phyloP scores from a whole-genome alignment of 1,140 invertebrate species.

The Aphelinus certus region DNA sequence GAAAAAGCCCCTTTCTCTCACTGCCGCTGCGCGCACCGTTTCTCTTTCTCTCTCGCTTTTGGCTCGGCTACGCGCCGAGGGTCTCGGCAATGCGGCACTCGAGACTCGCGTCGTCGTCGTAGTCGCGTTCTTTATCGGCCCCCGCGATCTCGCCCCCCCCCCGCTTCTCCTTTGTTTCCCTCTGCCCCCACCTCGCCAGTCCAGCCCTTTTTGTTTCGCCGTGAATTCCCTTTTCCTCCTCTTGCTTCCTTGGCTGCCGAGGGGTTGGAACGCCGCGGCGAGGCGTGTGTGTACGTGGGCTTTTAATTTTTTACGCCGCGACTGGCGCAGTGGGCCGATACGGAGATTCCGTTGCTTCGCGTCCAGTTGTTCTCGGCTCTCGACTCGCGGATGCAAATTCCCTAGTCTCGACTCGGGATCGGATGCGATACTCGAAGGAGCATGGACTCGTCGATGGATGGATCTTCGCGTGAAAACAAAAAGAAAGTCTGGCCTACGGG shows the following conservation, averaged over 20 bases:
- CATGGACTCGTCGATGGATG: too few relatives aligned
- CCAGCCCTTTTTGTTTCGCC: conserved; percentile 23
- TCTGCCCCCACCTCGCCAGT: conserved; percentile 40
- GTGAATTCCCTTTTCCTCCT: conserved; percentile 30
- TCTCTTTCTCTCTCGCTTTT: conserved; percentile 16
- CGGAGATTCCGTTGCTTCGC: background rate
- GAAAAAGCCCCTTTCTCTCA: conserved; percentile 12
- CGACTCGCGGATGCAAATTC: too few relatives aligned
- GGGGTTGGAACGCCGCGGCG: too few relatives aligned
- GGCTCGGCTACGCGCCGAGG: conserved; percentile 27
- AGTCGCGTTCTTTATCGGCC: conserved; percentile 30
- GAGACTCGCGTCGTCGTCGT: conserved; percentile 51
- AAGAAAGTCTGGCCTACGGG: too few relatives aligned
- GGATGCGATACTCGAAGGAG: too few relatives aligned
- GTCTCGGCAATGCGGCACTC: conserved; percentile 46
- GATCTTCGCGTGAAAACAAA: too few relatives aligned
- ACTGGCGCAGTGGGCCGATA: too few relatives aligned
- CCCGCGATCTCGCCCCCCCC: conserved; percentile 38
- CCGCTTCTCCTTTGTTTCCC: conserved; percentile 26
- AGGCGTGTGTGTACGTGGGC: too few relatives aligned
- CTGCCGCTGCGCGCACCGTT: background rate
- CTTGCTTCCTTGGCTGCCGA: conserved; percentile 23
- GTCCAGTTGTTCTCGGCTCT: too few relatives aligned
- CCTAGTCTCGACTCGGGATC: too few relatives aligned
- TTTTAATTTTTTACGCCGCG: too few relatives aligned